phyloP scores from a whole-genome alignment of 2,113 vertebrate genomes.

The Ochotona curzoniae region DNA sequence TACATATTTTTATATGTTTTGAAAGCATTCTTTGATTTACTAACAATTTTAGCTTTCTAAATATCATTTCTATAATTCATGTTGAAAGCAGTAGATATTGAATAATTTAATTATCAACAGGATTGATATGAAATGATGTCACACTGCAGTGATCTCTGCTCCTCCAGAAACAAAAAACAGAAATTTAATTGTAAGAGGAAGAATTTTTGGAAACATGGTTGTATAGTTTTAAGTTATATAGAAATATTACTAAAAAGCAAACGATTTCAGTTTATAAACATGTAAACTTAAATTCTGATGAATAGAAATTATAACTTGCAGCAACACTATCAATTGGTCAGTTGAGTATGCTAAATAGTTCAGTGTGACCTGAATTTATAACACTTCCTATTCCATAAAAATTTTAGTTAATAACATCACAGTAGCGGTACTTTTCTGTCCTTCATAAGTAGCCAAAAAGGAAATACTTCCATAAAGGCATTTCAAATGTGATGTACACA shows the following conservation, averaged over 20 bases:
- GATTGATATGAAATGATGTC: neutral
- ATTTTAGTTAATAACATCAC: conserved; percentile 17
- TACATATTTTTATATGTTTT: conserved; percentile 12
- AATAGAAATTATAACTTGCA: conserved; percentile 23
- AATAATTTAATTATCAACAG: neutral
- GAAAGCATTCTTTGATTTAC: neutral
- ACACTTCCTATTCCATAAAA: neutral
- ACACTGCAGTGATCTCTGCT: neutral
- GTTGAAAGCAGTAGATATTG: conserved; percentile 1
- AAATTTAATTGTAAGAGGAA: neutral
- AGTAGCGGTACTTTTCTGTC: conserved; percentile 39
- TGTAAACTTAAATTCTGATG: conserved; percentile 43
- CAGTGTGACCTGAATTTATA: conserved; percentile 21
- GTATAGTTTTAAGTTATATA: conserved; percentile 20
- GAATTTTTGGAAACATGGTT: neutral
- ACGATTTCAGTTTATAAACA: conserved; percentile 61
- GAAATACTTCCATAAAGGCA: neutral
- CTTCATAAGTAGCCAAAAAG: conserved; percentile 59
- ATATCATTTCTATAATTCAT: neutral
- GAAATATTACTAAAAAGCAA: neutral
- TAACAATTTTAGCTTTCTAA: conserved; percentile 35
- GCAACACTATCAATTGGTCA: neutral
- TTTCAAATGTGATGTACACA: neutral
- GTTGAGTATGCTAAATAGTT: conserved; percentile 46
- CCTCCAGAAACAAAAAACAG: neutral